phyloP scores from a whole-genome alignment of 1,140 invertebrate species.

The Orchestia grillus region DNA sequence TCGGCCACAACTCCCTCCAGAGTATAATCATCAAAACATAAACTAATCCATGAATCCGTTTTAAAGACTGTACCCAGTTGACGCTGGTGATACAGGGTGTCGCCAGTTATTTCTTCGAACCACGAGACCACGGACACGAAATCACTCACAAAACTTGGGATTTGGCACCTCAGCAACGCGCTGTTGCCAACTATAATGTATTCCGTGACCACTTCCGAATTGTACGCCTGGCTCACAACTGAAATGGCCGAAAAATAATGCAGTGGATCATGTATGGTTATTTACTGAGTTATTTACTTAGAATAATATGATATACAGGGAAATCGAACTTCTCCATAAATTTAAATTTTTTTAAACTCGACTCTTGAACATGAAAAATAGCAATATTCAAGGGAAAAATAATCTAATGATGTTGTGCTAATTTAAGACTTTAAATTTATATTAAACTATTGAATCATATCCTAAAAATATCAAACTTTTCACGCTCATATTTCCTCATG shows the following conservation, averaged over 20 bases:
- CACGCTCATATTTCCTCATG: too few relatives aligned
- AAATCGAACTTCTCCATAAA: too few relatives aligned
- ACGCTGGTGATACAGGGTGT: neutral
- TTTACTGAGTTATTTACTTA: neutral
- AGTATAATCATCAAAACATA: too few relatives aligned
- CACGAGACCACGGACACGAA: constrained; percentile 91
- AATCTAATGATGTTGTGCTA: too few relatives aligned
- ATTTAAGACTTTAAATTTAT: too few relatives aligned
- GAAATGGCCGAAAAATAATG: constrained; percentile 65
- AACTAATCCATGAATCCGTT: neutral
- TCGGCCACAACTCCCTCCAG: too few relatives aligned
- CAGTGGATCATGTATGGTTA: neutral
- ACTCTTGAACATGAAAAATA: too few relatives aligned
- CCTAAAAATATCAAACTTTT: too few relatives aligned
- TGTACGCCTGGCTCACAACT: constrained; percentile 90
- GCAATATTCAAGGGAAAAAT: too few relatives aligned
- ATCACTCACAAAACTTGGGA: constrained; percentile 92
- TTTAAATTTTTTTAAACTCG: too few relatives aligned
- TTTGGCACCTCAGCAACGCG: constrained; percentile 90
- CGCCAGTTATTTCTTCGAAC: constrained; percentile 70
- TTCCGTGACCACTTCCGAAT: constrained; percentile 90
- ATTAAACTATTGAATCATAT: too few relatives aligned
- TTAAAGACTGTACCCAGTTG: neutral
- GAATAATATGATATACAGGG: neutral
- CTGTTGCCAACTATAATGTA: constrained; percentile 92